Conservation (phyloP, 2,888 invertebrate species). For the Malthinus seriepunctatus region DNA sequence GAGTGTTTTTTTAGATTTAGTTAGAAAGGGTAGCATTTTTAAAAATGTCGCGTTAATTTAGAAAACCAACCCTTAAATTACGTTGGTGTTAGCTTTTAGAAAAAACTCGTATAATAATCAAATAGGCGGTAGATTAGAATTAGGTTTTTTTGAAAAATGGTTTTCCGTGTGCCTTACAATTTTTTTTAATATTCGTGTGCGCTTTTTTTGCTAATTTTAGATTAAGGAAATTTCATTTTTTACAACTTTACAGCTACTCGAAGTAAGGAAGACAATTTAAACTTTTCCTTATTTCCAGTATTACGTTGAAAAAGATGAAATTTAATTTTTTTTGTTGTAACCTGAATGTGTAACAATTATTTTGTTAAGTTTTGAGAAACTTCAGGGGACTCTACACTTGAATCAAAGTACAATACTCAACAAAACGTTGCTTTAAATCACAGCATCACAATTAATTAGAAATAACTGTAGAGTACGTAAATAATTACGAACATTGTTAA, state of each 20-base stretch:
- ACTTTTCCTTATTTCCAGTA: conserved; percentile 13
- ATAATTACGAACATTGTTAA: background rate
- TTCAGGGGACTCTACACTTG: conserved; percentile 28
- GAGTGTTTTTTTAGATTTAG: background rate
- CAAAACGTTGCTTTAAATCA: background rate
- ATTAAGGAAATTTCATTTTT: conserved; percentile 17
- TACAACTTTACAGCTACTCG: conserved; percentile 7
- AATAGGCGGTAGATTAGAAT: conserved; percentile 5
- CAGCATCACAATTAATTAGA: too few relatives aligned
- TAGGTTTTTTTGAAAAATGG: conserved; percentile 17
- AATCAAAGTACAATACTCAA: conserved; percentile 24
- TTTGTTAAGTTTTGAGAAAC: conserved; percentile 4
- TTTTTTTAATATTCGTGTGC: conserved; percentile 14
- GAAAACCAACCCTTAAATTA: background rate
- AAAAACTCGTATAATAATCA: background rate
- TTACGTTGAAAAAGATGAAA: conserved; percentile 6
- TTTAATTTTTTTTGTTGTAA: conserved; percentile 11
- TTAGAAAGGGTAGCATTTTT: background rate
- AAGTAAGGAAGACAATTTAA: conserved; percentile 9
- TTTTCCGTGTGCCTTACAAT: conserved; percentile 25
- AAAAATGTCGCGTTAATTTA: background rate
- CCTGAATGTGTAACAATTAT: background rate
- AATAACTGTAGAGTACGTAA: background rate
- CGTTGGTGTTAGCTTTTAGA: background rate
- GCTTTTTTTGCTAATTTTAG: conserved; percentile 13